Base-by-base conservation (phyloP, 1,140 invertebrate species). In the Zaprionus inermis region DNA sequence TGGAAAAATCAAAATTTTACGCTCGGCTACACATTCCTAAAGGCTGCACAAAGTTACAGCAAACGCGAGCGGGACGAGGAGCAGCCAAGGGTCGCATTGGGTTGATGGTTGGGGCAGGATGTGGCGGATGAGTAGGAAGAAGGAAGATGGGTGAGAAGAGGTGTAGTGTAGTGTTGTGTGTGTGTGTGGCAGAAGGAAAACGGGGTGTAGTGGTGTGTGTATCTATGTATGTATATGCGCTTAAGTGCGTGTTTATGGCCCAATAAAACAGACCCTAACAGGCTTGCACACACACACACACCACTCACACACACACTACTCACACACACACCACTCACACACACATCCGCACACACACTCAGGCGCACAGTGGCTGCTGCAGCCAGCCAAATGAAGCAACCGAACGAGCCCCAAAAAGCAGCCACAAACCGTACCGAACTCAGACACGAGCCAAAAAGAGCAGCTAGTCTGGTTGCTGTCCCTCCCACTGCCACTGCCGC, bases 161-260 rank as follows among this genome's bases (percentile, higher is more conserved):
- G 52, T 12, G 51, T 56, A 28, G 54, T 44, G 41, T 71, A 28
- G 28, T 28, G 28, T 32, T 22, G 41, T 46, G 49, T 65, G 49
- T 73, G 65, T 72, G n/a, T n/a, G n/a, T n/a, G n/a, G n/a, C n/a
- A n/a, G n/a, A n/a, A n/a, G n/a, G n/a, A n/a, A n/a, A 28, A 28
- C 24, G 24, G 52, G 44, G 63, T 69, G 68, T 75, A 54, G 28
- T n/a, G 55, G 51, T 75, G 58, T 75, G 71, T 73, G 38, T 79
- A 67, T 73, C 32, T 79, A 64, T 68, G 64, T 66, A 67, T 78
- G 71, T 76, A 41, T 76, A 70, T 77, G 81, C 66, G 81, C 83
- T 86, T 86, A 86, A 86, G 82, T 86, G 82, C 82, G 82, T 86
- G 82, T 88, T 86, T 86, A 86, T 86, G 83, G 82, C 83, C 83